Percentiles rank a stretch among this genome's conserved stretches.
Conservation (phyloP, 1,140 invertebrate genomes). For the Bacillus rossius region DNA sequence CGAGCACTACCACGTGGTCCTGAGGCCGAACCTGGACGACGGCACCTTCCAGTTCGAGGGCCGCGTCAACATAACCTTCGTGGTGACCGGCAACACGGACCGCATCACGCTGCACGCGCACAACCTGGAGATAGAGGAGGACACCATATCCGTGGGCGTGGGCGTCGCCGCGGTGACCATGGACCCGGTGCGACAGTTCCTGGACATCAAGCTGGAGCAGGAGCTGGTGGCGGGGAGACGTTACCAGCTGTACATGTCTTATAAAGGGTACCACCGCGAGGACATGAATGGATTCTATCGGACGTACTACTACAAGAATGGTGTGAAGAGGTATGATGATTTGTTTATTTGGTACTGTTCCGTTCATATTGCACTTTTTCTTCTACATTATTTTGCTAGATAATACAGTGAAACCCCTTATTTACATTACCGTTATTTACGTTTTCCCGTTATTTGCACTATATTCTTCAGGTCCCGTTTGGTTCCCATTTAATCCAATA, state of each 20-base stretch:
- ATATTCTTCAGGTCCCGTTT: too few relatives aligned
- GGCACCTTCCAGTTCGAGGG: constrained; percentile 26
- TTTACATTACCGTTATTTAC: too few relatives aligned
- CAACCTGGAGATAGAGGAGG: too few relatives aligned
- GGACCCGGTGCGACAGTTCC: too few relatives aligned
- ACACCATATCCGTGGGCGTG: too few relatives aligned
- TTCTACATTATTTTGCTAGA: background rate
- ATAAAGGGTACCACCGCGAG: constrained; percentile 47
- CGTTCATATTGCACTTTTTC: background rate
- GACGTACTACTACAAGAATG: constrained; percentile 57
- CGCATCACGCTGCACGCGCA: constrained; percentile 28
- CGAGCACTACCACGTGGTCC: constrained; percentile 12
- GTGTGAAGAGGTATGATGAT: constrained; percentile 36
- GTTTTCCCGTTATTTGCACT: too few relatives aligned
- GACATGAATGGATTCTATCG: constrained; percentile 74
- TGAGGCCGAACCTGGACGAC: constrained; percentile 14
- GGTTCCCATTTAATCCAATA: background rate
- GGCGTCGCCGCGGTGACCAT: too few relatives aligned
- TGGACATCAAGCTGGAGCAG: too few relatives aligned
- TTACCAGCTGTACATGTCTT: constrained; percentile 46
- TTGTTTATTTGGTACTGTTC: background rate
- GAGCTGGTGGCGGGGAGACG: constrained; percentile 20
- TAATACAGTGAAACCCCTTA: too few relatives aligned
- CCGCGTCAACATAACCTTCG: constrained; percentile 10
- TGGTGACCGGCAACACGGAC: background rate